Conservation (phyloP, 1,140 invertebrate genomes). For the Pseudomyrmex flavicornis region DNA sequence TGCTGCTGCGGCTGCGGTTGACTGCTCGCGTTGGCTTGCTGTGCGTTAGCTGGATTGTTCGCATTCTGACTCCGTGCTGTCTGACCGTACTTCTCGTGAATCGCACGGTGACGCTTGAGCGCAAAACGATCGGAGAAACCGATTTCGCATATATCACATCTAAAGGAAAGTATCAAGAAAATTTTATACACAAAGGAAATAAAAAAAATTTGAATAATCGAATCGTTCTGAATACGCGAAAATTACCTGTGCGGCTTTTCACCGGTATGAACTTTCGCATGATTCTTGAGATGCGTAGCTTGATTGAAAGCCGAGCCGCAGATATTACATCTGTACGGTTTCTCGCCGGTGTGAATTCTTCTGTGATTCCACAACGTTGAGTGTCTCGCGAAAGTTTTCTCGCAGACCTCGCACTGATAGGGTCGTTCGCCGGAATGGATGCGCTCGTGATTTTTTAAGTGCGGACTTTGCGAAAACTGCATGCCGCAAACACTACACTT, state of each 20-base stretch:
- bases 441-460: slow-evolving; percentile 96
- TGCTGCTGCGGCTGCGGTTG: slow-evolving; percentile 81
- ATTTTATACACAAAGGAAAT: background rate
- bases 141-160: slow-evolving; percentile 95
- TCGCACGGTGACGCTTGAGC: slow-evolving; percentile 90
- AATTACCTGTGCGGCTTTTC: slow-evolving; percentile 84
- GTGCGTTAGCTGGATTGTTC: slow-evolving; percentile 80
- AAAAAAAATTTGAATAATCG: too few species aligned
- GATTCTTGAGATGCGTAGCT: slow-evolving; percentile 94
- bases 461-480: slow-evolving; percentile 95
- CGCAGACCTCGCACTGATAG: slow-evolving; percentile 96
- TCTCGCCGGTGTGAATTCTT: slow-evolving; percentile 97
- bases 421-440: slow-evolving; percentile 96
- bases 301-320: slow-evolving; percentile 94
- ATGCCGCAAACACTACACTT: slow-evolving; percentile 95
- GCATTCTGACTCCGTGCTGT: slow-evolving; percentile 83
- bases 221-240: background rate
- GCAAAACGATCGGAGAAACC: slow-evolving; percentile 94
- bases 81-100: slow-evolving; percentile 91
- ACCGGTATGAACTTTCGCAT: slow-evolving; percentile 92
- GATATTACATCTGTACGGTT: slow-evolving; percentile 93
- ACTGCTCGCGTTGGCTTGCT: slow-evolving; percentile 79
- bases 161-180: slow-evolving; percentile 82
- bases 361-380: slow-evolving; percentile 96
- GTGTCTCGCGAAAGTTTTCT: slow-evolving; percentile 94